Conservation (phyloP, 2,888 invertebrate genomes). For the Caenorhabditis macrosperma region DNA sequence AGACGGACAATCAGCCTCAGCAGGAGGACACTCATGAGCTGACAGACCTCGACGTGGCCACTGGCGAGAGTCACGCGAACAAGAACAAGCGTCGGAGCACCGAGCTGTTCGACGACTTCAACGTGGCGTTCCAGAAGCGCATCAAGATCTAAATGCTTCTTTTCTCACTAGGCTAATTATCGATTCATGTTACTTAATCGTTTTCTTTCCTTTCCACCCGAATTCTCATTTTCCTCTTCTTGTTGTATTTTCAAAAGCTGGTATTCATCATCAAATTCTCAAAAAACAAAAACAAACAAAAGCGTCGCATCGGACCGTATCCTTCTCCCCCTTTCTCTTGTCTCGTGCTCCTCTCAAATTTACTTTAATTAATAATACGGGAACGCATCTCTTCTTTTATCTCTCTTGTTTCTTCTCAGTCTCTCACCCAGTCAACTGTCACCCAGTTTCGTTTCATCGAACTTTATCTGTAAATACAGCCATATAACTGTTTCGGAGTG, state of each 20-base stretch:
- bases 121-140: constrained; percentile 52
- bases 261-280: constrained; percentile 24
- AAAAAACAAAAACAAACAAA: too few species aligned
- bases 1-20: constrained; percentile 17
- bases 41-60: constrained; percentile 55
- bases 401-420: constrained; percentile 2
- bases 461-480: constrained; percentile 43
- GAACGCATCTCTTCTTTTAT: constrained; percentile 5
- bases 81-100: constrained; percentile 46
- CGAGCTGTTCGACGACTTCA: constrained; percentile 55
- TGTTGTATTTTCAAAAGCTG: constrained; percentile 26
- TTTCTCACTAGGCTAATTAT: neutral
- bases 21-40: constrained; percentile 53
- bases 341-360: neutral
- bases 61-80: constrained; percentile 49
- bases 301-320: neutral
- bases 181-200: constrained; percentile 12
- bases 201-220: constrained; percentile 6
- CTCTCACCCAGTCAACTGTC: constrained; percentile 11
- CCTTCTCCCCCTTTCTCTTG: neutral
- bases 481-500: neutral
- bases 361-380: constrained; percentile 14
- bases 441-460: constrained; percentile 15
- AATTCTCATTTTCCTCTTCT: constrained; percentile 21
- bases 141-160: constrained; percentile 50